Conservation (phyloP, 1,140 invertebrate genomes). For the Cryptotermes secundus region DNA sequence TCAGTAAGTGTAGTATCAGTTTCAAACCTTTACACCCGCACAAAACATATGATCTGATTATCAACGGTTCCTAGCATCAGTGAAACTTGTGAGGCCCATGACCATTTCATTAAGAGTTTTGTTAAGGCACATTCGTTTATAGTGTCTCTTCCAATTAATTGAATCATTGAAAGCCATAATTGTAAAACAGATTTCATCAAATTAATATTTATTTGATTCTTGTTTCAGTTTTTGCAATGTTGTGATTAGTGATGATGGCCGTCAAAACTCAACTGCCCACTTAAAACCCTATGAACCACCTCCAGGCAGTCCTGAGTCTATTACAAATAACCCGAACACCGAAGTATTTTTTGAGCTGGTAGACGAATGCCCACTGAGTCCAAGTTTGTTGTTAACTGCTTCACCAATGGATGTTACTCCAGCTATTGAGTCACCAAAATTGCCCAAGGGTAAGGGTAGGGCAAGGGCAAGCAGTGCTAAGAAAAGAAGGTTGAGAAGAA, state of each 20-base stretch:
- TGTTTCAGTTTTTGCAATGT: slow-evolving; percentile 17
- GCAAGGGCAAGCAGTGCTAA: background rate
- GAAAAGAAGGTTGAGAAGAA: background rate
- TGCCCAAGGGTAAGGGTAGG: background rate
- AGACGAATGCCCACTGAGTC: slow-evolving; percentile 23
- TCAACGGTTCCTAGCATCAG: no score
- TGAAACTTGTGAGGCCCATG: no score
- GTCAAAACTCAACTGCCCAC: background rate
- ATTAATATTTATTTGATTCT: background rate
- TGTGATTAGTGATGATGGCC: background rate
- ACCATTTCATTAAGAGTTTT: no score
- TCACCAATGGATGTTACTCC: background rate
- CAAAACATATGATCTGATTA: no score
- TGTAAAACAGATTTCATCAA: no score
- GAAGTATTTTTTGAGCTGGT: slow-evolving; percentile 16
- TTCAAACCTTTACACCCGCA: no score
- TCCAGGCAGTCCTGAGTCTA: background rate
- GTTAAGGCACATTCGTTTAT: no score
- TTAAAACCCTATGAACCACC: background rate
- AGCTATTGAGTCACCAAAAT: background rate
- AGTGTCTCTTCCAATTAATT: no score
- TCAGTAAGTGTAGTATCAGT: no score
- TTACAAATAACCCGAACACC: background rate
- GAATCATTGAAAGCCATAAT: no score
- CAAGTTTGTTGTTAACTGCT: slow-evolving; percentile 6